phyloP scores from a whole-genome alignment of 2,797 vertebrate species.

The Valencia hispanica region DNA sequence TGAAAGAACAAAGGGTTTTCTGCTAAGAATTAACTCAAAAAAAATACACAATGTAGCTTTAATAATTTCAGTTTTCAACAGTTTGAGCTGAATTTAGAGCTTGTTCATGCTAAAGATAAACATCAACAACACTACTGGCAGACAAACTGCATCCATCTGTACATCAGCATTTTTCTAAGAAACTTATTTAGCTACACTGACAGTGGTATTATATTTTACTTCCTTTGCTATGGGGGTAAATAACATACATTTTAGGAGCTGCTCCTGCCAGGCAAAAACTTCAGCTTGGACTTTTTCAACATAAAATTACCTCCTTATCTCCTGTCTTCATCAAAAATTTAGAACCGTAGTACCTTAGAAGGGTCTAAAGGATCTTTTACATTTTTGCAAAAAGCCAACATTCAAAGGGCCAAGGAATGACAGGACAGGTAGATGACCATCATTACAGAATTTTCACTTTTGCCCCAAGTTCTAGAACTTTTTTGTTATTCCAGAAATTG shows the following conservation, averaged over 20 bases:
- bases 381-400: too few relatives aligned
- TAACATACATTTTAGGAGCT: neutral
- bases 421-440: neutral
- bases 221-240: neutral
- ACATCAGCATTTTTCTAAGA: neutral
- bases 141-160: neutral
- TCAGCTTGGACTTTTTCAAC: neutral
- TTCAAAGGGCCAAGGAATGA: constrained; percentile 3
- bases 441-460: constrained; percentile 1
- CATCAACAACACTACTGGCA: neutral
- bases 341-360: neutral
- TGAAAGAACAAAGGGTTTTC: too few relatives aligned
- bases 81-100: too few relatives aligned
- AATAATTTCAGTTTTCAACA: too few relatives aligned
- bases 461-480: neutral
- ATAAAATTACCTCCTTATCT: neutral
- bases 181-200: neutral
- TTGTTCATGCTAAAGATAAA: neutral
- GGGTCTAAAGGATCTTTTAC: constrained; percentile 8
- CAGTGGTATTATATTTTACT: neutral
- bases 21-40: too few relatives aligned
- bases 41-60: too few relatives aligned
- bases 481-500: neutral
- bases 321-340: constrained; percentile 5
- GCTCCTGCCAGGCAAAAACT: neutral